Evolutionary conservation across 1,140 invertebrate species (phyloP).

Genomic region (Bacillus rossius): DNA sequence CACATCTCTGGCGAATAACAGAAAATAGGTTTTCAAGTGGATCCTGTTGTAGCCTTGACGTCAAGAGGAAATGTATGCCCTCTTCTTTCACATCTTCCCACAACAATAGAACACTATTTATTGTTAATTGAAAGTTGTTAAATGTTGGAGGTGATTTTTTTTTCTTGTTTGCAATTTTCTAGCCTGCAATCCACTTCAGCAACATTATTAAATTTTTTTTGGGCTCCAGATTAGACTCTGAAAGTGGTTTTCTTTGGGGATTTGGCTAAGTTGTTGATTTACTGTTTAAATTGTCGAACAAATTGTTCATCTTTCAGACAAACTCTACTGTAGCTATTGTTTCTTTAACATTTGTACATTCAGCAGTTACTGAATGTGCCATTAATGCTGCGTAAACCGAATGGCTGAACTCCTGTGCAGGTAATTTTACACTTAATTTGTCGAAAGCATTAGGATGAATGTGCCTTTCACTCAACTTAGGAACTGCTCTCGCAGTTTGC

Average conservation of each 20-base stretch:
- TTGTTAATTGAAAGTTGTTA: neutral
- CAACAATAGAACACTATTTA: neutral
- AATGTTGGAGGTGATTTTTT: neutral
- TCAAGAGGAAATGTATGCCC: slow-evolving; percentile 1
- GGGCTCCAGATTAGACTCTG: neutral
- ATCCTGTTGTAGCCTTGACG: slow-evolving; percentile 3
- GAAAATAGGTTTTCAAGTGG: slow-evolving; percentile 5
- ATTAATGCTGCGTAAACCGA: slow-evolving; percentile 24
- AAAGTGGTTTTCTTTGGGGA: neutral
- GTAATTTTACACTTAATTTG: slow-evolving; percentile 27
- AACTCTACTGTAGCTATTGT: neutral
- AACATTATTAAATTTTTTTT: neutral
- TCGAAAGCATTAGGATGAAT: slow-evolving; percentile 21
- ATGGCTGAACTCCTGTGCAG: slow-evolving; percentile 25
- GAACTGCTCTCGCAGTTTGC: slow-evolving; percentile 3
- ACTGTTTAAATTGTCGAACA: neutral
- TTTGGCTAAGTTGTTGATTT: neutral
- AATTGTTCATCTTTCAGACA: neutral
- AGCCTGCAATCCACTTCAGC: neutral
- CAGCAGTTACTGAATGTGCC: slow-evolving; percentile 14
- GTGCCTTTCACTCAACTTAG: slow-evolving; percentile 19
- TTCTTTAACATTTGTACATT: neutral
- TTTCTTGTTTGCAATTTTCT: neutral
- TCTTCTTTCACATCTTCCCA: slow-evolving; percentile 1
- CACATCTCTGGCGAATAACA: slow-evolving; percentile 3